A percentile compares a stretch with the other conserved stretches of the same genome.
phyloP scores from a whole-genome alignment of 2,888 invertebrate genomes.

The Nipponacmea schrenckii region DNA sequence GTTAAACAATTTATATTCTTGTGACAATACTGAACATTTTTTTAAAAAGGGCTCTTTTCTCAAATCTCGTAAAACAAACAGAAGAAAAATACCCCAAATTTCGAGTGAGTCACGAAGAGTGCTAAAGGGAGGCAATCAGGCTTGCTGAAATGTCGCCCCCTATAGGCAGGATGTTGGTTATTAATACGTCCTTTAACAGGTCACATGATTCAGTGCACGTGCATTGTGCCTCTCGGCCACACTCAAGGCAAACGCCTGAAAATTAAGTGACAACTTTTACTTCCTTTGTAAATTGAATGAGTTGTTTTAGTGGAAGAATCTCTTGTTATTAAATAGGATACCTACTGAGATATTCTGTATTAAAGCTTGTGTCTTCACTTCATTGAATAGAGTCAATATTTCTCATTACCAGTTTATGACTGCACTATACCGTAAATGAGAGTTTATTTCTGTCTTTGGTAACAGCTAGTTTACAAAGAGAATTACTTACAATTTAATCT shows the following conservation, averaged over 20 bases:
- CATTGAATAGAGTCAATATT: no score
- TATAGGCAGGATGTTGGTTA: conserved; percentile 6
- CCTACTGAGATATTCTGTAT: neutral
- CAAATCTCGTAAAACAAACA: neutral
- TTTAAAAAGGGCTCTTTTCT: no score
- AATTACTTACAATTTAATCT: no score
- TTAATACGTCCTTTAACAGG: conserved; percentile 8
- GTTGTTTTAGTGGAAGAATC: conserved; percentile 7
- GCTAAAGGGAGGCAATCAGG: neutral
- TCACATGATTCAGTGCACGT: conserved; percentile 8
- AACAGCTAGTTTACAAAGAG: no score
- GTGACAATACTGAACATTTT: neutral
- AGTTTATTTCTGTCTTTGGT: no score
- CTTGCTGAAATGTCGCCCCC: neutral
- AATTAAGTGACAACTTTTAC: neutral
- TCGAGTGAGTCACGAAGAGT: neutral
- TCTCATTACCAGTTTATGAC: no score
- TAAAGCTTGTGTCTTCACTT: no score
- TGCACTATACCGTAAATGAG: no score
- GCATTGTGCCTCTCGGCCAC: neutral
- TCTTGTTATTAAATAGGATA: neutral
- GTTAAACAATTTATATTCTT: neutral
- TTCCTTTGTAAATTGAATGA: neutral
- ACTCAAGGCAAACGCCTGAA: neutral
- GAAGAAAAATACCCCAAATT: neutral